Base-by-base conservation (phyloP, 2,797 vertebrate species). In the Enteromius afrohamiltoni region DNA sequence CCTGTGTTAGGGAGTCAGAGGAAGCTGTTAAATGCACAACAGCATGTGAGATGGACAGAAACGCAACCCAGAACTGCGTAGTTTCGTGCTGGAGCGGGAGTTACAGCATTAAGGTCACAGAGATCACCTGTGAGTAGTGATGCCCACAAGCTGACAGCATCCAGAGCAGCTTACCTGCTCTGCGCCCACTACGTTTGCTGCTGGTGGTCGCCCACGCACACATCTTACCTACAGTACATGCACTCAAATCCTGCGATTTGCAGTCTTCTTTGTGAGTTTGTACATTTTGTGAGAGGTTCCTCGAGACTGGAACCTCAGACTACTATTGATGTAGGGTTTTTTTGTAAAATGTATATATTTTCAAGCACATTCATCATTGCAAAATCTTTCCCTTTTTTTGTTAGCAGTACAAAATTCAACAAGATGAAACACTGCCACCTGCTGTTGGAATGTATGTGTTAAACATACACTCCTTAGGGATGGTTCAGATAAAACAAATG, bases 101-200 rank as follows among this genome's bases (percentile, higher is more conserved):
- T 70, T 53, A 65, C 14, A 60, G 31, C 76, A 55, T 77, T 83
- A 84, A 84, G 77, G 83, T 87, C 88, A 83, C 80, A 79, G 82
- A 65, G 53, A 86, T 90, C 89, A 90, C 14, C 85, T 88, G 55
- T 82, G 40, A 71, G 58, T 82, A 51, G 45, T 13, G 80, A 82
- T 75, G 80, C 80, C 71, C 80, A 82, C 71, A 51, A 65, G 60
- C 80, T 75, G 13, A 67, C 80, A 82, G 71, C 60, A 64, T 65
- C 31, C 60, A 75, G 69, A 75, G 53, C 13, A 69, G 49, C 40
- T 70, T 76, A 79, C 73, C 82, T 79, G 53, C 74, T 71, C 53
- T 58, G 65, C 51, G 23, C 68, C 78, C 80, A 87, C 51, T 40
- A 55, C n/a, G 17, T 71, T 55, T 65, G 23, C 21, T 26, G 53